Evolutionary conservation across 2,797 vertebrate genomes (phyloP).

Genomic region (Siniperca scherzeri): DNA sequence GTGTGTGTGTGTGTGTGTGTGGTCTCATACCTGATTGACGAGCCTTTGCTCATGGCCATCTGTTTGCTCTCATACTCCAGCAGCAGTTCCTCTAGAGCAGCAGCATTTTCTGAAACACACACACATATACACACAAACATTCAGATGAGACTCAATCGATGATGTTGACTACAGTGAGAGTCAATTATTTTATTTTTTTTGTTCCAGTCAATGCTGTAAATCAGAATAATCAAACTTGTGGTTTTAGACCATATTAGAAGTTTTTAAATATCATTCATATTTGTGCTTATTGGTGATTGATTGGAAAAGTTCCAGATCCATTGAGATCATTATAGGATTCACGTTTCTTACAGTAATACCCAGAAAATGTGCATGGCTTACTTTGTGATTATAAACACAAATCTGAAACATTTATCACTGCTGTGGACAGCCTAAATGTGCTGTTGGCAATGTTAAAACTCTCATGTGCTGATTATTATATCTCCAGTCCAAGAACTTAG

Average conservation of each 20-base stretch:
- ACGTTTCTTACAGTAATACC: not conserved
- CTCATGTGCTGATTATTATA: not conserved
- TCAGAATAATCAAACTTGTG: not conserved
- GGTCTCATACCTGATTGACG: constrained; percentile 88
- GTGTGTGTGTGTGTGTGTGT: not conserved
- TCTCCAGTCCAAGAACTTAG: not conserved
- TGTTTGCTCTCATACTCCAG: constrained; percentile 93
- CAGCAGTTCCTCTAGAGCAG: constrained; percentile 94
- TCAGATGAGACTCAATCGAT: not conserved
- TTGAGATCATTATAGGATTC: not conserved
- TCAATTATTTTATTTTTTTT: not conserved
- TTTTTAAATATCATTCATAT: not conserved
- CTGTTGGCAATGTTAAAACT: not conserved
- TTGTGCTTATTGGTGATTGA: not conserved
- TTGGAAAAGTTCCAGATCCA: not conserved
- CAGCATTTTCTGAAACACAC: constrained; percentile 90
- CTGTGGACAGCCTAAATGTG: not conserved
- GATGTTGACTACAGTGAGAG: not conserved
- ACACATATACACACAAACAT: not conserved
- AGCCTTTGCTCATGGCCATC: constrained; percentile 80
- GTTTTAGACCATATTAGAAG: not conserved
- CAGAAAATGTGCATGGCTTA: not conserved
- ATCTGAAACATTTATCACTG: not conserved
- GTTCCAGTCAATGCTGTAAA: not conserved
- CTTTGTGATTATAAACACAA: not conserved